Percentiles rank a stretch among this genome's conserved stretches.
Conservation (phyloP, 2,888 invertebrate genomes). For the Chouioia cunea region DNA sequence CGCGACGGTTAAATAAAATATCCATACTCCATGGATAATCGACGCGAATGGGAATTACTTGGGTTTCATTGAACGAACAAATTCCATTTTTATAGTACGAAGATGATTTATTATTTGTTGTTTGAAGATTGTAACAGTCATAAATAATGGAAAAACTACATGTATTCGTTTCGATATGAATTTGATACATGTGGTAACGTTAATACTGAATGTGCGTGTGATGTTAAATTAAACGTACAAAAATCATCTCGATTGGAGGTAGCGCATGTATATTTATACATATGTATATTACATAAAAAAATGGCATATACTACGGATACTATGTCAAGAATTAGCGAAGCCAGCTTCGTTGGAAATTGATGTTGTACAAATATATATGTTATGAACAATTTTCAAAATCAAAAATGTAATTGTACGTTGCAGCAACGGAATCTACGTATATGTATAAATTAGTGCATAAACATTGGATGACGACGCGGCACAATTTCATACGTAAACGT, state of each 20-base stretch:
- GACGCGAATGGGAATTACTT: neutral
- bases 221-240: slow-evolving; percentile 5
- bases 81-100: slow-evolving; percentile 32
- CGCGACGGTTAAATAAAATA: too few relatives aligned
- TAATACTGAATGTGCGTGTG: slow-evolving; percentile 15
- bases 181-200: slow-evolving; percentile 10
- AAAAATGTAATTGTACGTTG: too few relatives aligned
- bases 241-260: slow-evolving; percentile 21
- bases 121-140: slow-evolving; percentile 21
- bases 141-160: slow-evolving; percentile 23
- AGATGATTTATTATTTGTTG: slow-evolving; percentile 34
- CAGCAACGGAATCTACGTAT: too few relatives aligned
- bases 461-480: too few relatives aligned
- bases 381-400: neutral
- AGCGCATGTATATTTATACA: slow-evolving; percentile 12
- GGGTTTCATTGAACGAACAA: neutral
- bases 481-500: too few relatives aligned
- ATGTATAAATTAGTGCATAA: too few relatives aligned
- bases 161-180: slow-evolving; percentile 11
- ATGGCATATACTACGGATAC: neutral
- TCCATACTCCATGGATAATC: too few relatives aligned
- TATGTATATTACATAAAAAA: too few relatives aligned
- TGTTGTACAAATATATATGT: too few relatives aligned
- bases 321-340: neutral
- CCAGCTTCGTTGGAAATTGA: neutral